Evolutionary conservation across 2,888 invertebrate species (phyloP).

Genomic region (Venusia cambrica): DNA sequence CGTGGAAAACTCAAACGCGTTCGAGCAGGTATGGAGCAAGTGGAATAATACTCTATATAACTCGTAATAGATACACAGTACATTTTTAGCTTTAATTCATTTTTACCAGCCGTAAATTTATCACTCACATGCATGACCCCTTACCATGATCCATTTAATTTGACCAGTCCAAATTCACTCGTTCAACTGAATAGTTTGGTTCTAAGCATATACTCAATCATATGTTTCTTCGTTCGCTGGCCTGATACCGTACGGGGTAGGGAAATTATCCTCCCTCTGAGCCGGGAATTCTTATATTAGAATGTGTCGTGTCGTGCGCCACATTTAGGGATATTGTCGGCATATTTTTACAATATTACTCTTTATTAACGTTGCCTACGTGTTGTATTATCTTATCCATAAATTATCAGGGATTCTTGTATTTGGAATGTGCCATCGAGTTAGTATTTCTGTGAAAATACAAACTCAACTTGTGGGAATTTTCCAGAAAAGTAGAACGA

Average conservation of each 20-base stretch:
- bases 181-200: too few relatives aligned
- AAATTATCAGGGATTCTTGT: constrained; percentile 7
- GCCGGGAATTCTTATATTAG: constrained; percentile 39
- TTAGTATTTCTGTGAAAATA: constrained; percentile 3
- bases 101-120: too few relatives aligned
- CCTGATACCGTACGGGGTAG: constrained; percentile 30
- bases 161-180: too few relatives aligned
- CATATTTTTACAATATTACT: constrained; percentile 28
- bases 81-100: too few relatives aligned
- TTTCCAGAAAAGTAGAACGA: background rate
- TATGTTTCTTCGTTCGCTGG: constrained; percentile 9
- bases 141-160: too few relatives aligned
- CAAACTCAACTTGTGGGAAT: constrained; percentile 2
- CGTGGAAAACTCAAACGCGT: too few relatives aligned
- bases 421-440: background rate
- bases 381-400: constrained; percentile 10
- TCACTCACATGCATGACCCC: too few relatives aligned
- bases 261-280: constrained; percentile 33
- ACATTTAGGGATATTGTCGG: constrained; percentile 26
- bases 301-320: constrained; percentile 28
- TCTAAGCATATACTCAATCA: constrained; percentile 12
- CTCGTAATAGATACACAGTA: too few relatives aligned
- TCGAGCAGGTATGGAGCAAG: too few relatives aligned
- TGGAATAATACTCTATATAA: too few relatives aligned
- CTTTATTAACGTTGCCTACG: constrained; percentile 22